Evolutionary conservation across 2,888 invertebrate genomes (phyloP).

Genomic region (Cetonia aurata): DNA sequence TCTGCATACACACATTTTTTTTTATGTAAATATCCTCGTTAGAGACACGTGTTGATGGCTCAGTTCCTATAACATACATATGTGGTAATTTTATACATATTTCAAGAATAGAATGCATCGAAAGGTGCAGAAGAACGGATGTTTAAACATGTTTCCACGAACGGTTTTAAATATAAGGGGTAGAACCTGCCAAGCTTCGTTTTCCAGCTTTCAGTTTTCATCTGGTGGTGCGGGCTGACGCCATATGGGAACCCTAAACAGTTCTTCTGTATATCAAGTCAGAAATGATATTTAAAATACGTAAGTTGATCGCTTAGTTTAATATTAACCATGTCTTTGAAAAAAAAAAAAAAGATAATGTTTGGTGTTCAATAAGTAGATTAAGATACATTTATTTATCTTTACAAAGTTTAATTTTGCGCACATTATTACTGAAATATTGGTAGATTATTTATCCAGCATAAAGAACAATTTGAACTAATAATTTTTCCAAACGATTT

Average conservation of each 20-base stretch:
- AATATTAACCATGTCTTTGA: too few relatives aligned
- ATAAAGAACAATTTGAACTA: too few relatives aligned
- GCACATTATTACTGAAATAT: too few relatives aligned
- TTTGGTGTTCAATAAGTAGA: too few relatives aligned
- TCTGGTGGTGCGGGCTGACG: constrained; percentile 20
- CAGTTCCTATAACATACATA: constrained; percentile 3
- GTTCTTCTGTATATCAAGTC: background rate
- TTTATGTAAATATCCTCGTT: too few relatives aligned
- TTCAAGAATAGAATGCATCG: constrained; percentile 37
- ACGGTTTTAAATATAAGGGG: constrained; percentile 38
- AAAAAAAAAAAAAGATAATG: too few relatives aligned
- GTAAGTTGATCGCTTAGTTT: constrained; percentile 11
- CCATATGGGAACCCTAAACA: constrained; percentile 14
- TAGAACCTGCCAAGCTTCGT: constrained; percentile 20
- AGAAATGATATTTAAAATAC: constrained; percentile 36
- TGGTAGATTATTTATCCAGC: too few relatives aligned
- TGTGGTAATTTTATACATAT: constrained; percentile 28
- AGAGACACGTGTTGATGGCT: too few relatives aligned
- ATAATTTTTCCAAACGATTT: too few relatives aligned
- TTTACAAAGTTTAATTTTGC: too few relatives aligned
- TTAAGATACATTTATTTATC: too few relatives aligned
- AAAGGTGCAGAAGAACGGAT: constrained; percentile 38
- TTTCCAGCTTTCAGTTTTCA: constrained; percentile 33
- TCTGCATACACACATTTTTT: too few relatives aligned
- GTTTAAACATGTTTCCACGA: constrained; percentile 37